Percentiles rank a stretch among this genome's conserved stretches.
Conservation (phyloP, 1,140 invertebrate species). For the Propsilocerus akamusi region DNA sequence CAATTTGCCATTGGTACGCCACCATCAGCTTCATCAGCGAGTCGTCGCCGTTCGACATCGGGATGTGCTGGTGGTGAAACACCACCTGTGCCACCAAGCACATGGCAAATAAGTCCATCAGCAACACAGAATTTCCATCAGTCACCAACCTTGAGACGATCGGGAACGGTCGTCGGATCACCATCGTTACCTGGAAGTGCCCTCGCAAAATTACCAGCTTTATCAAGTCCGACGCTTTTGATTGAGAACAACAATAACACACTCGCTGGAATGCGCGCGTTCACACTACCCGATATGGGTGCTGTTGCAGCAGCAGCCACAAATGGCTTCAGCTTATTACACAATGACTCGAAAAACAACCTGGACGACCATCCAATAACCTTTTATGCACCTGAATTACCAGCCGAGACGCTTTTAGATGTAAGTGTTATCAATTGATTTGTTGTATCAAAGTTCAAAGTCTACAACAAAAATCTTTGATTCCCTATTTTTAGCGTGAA, state of each 20-base stretch:
- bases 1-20: constrained; percentile 85
- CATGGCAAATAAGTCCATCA: constrained; percentile 53
- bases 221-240: constrained; percentile 28
- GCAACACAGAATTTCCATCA: constrained; percentile 24
- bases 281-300: constrained; percentile 57
- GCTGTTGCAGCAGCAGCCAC: constrained; percentile 35
- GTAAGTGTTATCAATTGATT: constrained; percentile 24
- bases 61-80: constrained; percentile 46
- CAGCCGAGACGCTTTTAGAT: constrained; percentile 87
- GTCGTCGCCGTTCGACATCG: constrained; percentile 37
- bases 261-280: constrained; percentile 46
- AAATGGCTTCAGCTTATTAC: constrained; percentile 14
- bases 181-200: constrained; percentile 42
- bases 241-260: constrained; percentile 37
- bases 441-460: constrained; percentile 2
- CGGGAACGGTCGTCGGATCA: constrained; percentile 39
- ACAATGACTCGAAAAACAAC: neutral
- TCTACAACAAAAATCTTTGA: neutral
- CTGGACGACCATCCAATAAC: constrained; percentile 37
- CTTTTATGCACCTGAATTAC: constrained; percentile 78
- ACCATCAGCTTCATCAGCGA: constrained; percentile 34
- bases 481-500: constrained; percentile 38
- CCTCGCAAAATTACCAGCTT: constrained; percentile 36
- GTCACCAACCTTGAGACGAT: constrained; percentile 49
- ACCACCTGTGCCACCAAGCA: constrained; percentile 49